Conservation (phyloP, 2,113 vertebrate species). For the Cyanistes caeruleus region DNA sequence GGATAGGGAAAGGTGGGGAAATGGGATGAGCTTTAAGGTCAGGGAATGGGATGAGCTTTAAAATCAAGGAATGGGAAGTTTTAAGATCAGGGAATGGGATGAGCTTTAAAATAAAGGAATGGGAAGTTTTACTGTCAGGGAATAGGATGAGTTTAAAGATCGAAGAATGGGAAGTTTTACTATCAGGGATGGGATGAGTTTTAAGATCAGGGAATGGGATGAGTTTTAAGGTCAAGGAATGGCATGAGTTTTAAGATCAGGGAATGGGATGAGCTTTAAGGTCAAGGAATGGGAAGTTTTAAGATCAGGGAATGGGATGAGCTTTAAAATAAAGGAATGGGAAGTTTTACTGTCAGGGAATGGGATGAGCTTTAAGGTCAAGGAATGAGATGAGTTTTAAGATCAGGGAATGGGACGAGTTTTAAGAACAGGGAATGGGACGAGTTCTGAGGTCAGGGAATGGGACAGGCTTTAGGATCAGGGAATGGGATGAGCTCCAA, state of each 20-base stretch:
- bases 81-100: accelerated
- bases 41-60: accelerated
- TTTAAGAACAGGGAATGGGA: too few relatives aligned
- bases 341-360: accelerated
- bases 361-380: accelerated
- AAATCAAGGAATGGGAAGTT: accelerated
- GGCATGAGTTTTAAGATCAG: accelerated
- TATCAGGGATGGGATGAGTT: accelerated
- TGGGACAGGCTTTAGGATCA: too few relatives aligned
- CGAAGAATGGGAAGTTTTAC: accelerated
- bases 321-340: accelerated
- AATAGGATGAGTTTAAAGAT: accelerated
- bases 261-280: too few relatives aligned
- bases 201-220: accelerated
- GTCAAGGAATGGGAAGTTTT: accelerated
- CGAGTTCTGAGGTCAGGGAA: too few relatives aligned
- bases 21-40: accelerated
- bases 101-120: accelerated
- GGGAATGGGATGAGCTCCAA: background rate
- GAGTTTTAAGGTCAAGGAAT: background rate
- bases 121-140: accelerated
- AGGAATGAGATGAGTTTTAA: too few relatives aligned
- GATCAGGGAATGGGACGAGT: too few relatives aligned
- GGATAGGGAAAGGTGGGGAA: too few relatives aligned
- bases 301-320: accelerated